Percentiles rank a stretch among this genome's conserved stretches.
phyloP scores from a whole-genome alignment of 2,888 invertebrate genomes.

The Drosophila incognita region DNA sequence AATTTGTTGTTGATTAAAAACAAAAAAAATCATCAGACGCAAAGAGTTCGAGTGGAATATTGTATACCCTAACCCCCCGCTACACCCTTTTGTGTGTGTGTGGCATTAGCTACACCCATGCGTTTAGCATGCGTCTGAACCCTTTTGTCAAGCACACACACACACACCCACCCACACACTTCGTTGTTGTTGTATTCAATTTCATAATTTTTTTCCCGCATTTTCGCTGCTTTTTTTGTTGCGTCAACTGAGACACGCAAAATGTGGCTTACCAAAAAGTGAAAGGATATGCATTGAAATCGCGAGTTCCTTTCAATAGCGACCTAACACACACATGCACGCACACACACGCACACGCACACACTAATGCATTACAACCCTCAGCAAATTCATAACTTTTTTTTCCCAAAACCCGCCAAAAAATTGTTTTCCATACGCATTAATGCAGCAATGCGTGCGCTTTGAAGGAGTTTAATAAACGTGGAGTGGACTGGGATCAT shows the following conservation, averaged over 20 bases:
- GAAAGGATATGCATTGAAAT: slow-evolving; percentile 57
- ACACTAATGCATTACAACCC: slow-evolving; percentile 50
- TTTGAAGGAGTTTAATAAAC: slow-evolving; percentile 4
- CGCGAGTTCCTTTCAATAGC: slow-evolving; percentile 66
- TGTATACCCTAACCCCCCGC: slow-evolving; percentile 13
- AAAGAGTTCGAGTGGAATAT: slow-evolving; percentile 45
- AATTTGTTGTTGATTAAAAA: slow-evolving; percentile 35
- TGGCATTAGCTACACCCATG: slow-evolving; percentile 57
- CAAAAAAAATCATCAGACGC: slow-evolving; percentile 35
- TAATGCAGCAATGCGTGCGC: slow-evolving; percentile 71
- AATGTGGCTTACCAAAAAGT: slow-evolving; percentile 71
- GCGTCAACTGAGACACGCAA: slow-evolving; percentile 71
- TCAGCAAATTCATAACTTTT: slow-evolving; percentile 52
- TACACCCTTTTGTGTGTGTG: slow-evolving; percentile 6
- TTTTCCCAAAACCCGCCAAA: slow-evolving; percentile 29
- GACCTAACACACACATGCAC: neutral
- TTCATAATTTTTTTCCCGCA: slow-evolving; percentile 39
- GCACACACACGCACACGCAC: neutral
- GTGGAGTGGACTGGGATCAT: neutral
- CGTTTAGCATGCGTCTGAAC: slow-evolving; percentile 40
- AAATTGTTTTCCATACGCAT: slow-evolving; percentile 69
- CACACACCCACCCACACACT: neutral
- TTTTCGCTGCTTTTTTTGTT: slow-evolving; percentile 23
- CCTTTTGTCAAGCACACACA: slow-evolving; percentile 38
- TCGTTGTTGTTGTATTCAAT: slow-evolving; percentile 37